These are phyloP conservation scores for Lepidonotus clava DNA, from an alignment of 2,888 invertebrate species.

Conservation along the genomic window DNA sequence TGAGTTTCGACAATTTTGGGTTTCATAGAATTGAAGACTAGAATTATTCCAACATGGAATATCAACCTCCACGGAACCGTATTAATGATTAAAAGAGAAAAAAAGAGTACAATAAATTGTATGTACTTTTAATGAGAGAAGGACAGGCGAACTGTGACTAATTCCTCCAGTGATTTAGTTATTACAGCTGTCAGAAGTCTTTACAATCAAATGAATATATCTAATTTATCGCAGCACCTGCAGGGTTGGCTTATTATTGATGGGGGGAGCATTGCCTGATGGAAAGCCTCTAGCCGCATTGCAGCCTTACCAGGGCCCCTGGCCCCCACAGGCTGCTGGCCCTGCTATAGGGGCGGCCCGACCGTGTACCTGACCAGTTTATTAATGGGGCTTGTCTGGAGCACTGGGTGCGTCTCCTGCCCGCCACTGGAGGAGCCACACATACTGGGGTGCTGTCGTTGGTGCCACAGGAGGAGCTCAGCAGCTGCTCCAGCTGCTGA, in stretches of 20 bases:
- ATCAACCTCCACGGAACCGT: too few relatives aligned
- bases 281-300: background rate
- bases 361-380: background rate
- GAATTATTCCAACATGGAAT: too few relatives aligned
- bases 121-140: too few relatives aligned
- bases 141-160: too few relatives aligned
- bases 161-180: too few relatives aligned
- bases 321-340: background rate
- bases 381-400: conserved; percentile 12
- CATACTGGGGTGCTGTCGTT: background rate
- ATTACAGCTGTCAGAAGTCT: too few relatives aligned
- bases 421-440: background rate
- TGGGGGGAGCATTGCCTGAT: background rate
- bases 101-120: too few relatives aligned
- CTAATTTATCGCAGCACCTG: too few relatives aligned
- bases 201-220: too few relatives aligned
- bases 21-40: too few relatives aligned
- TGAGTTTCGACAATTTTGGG: too few relatives aligned
- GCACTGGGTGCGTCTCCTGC: background rate
- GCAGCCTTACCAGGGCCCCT: background rate
- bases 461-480: background rate
- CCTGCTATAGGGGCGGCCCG: background rate
- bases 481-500: background rate
- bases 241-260: background rate
- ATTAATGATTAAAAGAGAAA: too few relatives aligned